phyloP scores from a whole-genome alignment of 2,888 invertebrate species.

The Atrina japonica region DNA sequence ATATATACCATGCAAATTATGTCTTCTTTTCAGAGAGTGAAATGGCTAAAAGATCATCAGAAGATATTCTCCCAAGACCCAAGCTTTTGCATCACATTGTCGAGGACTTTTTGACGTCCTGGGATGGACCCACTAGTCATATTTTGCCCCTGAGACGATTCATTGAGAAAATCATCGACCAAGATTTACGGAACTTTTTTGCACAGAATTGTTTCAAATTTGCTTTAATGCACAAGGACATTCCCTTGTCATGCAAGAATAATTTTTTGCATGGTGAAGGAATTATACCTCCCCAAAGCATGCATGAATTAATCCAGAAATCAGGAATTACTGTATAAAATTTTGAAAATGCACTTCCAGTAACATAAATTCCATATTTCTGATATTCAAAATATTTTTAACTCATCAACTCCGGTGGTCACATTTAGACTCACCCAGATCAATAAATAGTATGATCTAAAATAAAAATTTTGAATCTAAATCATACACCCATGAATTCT shows the following conservation, averaged over 20 bases:
- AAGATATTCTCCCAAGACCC: conserved; percentile 77
- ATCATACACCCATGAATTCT: too few relatives aligned
- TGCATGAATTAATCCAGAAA: too few relatives aligned
- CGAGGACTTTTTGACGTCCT: conserved; percentile 81
- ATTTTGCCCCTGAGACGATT: conserved; percentile 79
- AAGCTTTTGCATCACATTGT: conserved; percentile 80
- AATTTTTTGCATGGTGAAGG: conserved; percentile 70
- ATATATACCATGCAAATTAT: too few relatives aligned
- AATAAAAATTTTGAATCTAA: too few relatives aligned
- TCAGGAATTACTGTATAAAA: too few relatives aligned
- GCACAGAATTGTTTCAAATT: conserved; percentile 76
- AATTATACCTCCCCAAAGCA: conserved; percentile 42
- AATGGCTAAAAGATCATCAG: conserved; percentile 56
- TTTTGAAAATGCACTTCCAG: too few relatives aligned
- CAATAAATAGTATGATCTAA: too few relatives aligned
- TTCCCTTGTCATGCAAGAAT: conserved; percentile 67
- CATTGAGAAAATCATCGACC: conserved; percentile 64
- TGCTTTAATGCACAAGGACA: conserved; percentile 67
- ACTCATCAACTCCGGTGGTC: too few relatives aligned
- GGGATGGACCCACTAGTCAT: conserved; percentile 79
- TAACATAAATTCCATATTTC: too few relatives aligned
- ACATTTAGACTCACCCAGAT: too few relatives aligned
- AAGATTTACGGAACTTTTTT: conserved; percentile 75
- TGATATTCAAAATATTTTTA: too few relatives aligned
- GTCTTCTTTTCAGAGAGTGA: conserved; percentile 68